Conservation (phyloP, 2,888 invertebrate species). For the Tupiocoris notatus region DNA sequence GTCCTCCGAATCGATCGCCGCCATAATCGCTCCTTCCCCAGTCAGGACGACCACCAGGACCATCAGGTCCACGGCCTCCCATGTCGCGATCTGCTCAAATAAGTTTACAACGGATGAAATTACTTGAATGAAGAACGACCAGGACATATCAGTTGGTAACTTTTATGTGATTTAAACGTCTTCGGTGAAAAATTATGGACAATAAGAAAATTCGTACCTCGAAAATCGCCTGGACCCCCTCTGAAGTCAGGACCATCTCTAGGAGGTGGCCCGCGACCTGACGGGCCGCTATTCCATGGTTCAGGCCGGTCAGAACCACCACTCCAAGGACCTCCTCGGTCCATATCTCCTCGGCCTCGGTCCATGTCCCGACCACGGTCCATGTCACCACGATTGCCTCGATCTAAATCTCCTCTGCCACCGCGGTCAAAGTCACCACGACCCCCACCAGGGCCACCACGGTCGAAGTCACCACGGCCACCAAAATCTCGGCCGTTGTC, state of each 20-base stretch:
- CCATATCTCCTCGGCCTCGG: constrained; percentile 33
- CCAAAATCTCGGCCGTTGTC: constrained; percentile 13
- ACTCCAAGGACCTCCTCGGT: constrained; percentile 14
- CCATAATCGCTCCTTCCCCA: constrained; percentile 17
- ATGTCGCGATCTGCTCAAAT: constrained; percentile 11
- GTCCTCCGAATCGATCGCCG: constrained; percentile 22
- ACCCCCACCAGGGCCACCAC: constrained; percentile 8
- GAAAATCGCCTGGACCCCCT: constrained; percentile 34
- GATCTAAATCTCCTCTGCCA: constrained; percentile 12
- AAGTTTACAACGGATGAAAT: not conserved
- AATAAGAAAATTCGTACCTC: constrained; percentile 13
- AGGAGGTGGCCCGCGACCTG: constrained; percentile 10
- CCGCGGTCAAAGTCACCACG: constrained; percentile 21
- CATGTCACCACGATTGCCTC: not conserved
- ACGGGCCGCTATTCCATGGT: constrained; percentile 3
- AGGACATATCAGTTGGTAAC: too few species aligned
- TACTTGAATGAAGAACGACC: too few species aligned
- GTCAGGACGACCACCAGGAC: constrained; percentile 28
- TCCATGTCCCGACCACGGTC: constrained; percentile 40
- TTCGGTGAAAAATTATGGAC: too few species aligned
- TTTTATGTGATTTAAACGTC: too few species aligned
- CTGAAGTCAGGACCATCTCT: constrained; percentile 42
- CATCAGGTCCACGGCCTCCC: constrained; percentile 17
- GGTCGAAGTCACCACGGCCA: constrained; percentile 21
- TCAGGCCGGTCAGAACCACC: constrained; percentile 28